Percentiles rank a stretch among this genome's conserved stretches.
Evolutionary conservation across 2,888 invertebrate species (phyloP).

Genomic region (Andrena bicolor): DNA sequence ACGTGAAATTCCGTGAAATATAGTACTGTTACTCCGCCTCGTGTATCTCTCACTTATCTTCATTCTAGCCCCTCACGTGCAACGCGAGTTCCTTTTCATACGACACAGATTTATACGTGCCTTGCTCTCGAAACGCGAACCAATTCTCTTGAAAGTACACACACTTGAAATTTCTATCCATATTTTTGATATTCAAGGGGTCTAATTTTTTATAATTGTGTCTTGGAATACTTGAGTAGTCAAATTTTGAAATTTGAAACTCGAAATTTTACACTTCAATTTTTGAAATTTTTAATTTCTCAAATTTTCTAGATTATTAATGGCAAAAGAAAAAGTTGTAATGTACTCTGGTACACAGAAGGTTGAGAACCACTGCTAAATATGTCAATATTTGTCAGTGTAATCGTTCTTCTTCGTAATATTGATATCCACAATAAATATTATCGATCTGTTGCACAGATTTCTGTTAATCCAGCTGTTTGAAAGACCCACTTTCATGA

Average conservation of each 20-base stretch:
- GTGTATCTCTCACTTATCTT: conserved; percentile 37
- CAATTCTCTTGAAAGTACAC: neutral
- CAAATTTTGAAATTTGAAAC: neutral
- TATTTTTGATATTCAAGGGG: neutral
- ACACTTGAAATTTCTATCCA: neutral
- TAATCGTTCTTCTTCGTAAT: neutral
- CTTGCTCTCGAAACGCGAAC: neutral
- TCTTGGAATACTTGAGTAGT: too few species aligned
- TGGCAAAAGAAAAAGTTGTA: neutral
- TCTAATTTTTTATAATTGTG: neutral
- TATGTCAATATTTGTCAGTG: neutral
- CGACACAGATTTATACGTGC: conserved; percentile 3
- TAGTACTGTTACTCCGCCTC: conserved; percentile 29
- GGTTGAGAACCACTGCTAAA: neutral
- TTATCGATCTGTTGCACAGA: conserved; percentile 11
- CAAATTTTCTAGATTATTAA: neutral
- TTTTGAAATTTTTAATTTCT: neutral
- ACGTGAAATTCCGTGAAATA: conserved; percentile 38
- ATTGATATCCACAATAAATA: conserved; percentile 18
- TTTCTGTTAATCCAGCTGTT: conserved; percentile 4
- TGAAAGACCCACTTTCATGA: neutral
- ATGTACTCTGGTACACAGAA: neutral
- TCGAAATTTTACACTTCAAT: neutral
- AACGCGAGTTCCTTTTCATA: neutral
- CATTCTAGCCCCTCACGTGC: conserved; percentile 14